Conservation (phyloP, 2,797 vertebrate species). For the Enteromius paludinosus region DNA sequence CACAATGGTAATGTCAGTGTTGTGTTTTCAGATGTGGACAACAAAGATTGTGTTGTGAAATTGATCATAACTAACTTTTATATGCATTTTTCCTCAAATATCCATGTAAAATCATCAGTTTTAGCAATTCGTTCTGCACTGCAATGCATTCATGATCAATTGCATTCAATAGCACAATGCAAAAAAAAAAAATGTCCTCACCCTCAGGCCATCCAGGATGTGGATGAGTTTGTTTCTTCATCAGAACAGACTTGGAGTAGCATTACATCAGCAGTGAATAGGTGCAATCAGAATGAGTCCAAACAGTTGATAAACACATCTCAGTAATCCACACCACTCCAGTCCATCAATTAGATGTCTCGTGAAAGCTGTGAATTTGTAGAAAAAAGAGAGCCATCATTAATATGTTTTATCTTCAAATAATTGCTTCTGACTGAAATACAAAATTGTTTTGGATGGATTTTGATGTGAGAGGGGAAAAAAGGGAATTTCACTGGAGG, state of each 20-base stretch:
- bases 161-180: not conserved
- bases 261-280: not conserved
- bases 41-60: not conserved
- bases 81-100: not conserved
- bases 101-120: not conserved
- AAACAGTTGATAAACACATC: not conserved
- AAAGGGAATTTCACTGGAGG: not conserved
- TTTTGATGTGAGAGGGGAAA: not conserved
- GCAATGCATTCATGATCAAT: not conserved
- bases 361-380: not conserved
- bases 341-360: not conserved
- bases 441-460: no score
- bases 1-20: not conserved
- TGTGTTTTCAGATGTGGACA: slow-evolving; percentile 16
- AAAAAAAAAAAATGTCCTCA: not conserved
- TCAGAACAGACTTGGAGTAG: not conserved
- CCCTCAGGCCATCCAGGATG: not conserved
- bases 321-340: not conserved
- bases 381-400: not conserved
- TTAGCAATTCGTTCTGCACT: not conserved
- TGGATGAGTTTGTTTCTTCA: not conserved
- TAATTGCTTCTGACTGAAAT: not conserved
- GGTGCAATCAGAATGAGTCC: not conserved
- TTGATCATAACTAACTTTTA: not conserved
- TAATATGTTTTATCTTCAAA: not conserved